A percentile compares a stretch with the other conserved stretches of the same genome.
Evolutionary conservation across 1,140 invertebrate genomes (phyloP).

Genomic region (Planococcus citri): DNA sequence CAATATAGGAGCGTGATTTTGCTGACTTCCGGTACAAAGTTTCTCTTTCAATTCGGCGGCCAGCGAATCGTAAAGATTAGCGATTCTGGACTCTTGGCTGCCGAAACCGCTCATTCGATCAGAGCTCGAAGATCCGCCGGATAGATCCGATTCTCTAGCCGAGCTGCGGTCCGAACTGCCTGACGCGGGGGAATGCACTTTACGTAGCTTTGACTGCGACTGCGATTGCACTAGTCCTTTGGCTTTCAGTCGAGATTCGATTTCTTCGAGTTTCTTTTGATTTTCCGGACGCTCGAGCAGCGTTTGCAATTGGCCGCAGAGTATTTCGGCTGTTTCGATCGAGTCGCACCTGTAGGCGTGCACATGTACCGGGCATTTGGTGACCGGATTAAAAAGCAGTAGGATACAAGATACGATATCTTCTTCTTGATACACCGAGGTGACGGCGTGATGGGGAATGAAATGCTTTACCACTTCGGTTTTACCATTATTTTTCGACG

Average conservation of each 20-base stretch:
- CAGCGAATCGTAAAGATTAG: slow-evolving; percentile 74
- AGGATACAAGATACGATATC: slow-evolving; percentile 85
- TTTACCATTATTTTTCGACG: slow-evolving; percentile 34
- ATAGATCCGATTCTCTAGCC: not conserved
- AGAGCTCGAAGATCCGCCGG: not conserved
- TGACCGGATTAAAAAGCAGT: slow-evolving; percentile 80
- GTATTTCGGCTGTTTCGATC: slow-evolving; percentile 74
- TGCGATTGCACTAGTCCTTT: slow-evolving; percentile 33
- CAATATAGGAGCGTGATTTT: slow-evolving; percentile 49
- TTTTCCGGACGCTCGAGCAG: slow-evolving; percentile 74
- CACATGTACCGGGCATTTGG: slow-evolving; percentile 75
- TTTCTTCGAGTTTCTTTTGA: slow-evolving; percentile 67
- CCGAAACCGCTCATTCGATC: not conserved
- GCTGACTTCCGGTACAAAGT: slow-evolving; percentile 51
- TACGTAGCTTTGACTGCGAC: not conserved
- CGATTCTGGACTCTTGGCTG: slow-evolving; percentile 36
- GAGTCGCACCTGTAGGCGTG: slow-evolving; percentile 93
- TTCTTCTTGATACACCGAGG: slow-evolving; percentile 71
- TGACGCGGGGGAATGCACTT: not conserved
- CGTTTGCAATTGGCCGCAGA: slow-evolving; percentile 66
- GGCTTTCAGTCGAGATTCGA: slow-evolving; percentile 47
- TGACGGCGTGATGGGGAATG: slow-evolving; percentile 85
- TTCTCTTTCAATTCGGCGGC: slow-evolving; percentile 82
- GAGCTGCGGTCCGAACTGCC: slow-evolving; percentile 1
- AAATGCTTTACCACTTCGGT: slow-evolving; percentile 74